A percentile compares a stretch with the other conserved stretches of the same genome.
Conservation (phyloP, 2,797 vertebrate genomes). For the Cuculus canorus region DNA sequence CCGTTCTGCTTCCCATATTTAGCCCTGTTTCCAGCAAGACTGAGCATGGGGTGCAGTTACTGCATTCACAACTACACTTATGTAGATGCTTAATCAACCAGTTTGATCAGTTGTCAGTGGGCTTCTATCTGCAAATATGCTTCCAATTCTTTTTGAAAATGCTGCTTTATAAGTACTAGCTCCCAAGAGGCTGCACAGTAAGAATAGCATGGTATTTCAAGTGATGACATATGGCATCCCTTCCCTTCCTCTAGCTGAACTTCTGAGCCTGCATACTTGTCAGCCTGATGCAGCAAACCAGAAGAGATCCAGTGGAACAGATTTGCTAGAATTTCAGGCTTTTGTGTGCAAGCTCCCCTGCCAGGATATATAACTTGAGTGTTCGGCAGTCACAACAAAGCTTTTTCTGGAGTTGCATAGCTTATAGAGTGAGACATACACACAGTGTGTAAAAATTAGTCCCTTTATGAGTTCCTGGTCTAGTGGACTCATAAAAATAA, state of each 20-base stretch:
- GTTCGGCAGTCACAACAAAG: not conserved
- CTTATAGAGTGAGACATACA: not conserved
- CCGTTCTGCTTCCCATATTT: conserved; percentile 5
- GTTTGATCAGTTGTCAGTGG: conserved; percentile 14
- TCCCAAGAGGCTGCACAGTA: not conserved
- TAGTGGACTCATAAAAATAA: not conserved
- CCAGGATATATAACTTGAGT: not conserved
- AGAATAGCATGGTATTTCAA: not conserved
- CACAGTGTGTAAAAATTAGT: not conserved
- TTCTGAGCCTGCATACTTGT: not conserved
- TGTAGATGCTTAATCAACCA: not conserved
- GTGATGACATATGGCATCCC: conserved; percentile 21
- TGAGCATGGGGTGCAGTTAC: not conserved
- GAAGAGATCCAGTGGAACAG: conserved; percentile 1
- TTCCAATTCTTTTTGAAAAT: not conserved
- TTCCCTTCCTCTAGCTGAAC: conserved; percentile 12
- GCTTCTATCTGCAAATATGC: not conserved
- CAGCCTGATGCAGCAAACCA: not conserved
- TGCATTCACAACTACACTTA: not conserved
- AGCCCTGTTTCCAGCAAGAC: conserved; percentile 9
- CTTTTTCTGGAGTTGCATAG: not conserved
- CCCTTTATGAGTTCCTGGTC: not conserved
- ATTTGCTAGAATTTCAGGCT: not conserved
- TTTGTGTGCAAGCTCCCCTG: not conserved
- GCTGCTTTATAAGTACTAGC: not conserved